Evolutionary conservation across 2,888 invertebrate species (phyloP), one percentile per base, ranked within the genome.

Genomic region (Athalia circularis): DNA sequence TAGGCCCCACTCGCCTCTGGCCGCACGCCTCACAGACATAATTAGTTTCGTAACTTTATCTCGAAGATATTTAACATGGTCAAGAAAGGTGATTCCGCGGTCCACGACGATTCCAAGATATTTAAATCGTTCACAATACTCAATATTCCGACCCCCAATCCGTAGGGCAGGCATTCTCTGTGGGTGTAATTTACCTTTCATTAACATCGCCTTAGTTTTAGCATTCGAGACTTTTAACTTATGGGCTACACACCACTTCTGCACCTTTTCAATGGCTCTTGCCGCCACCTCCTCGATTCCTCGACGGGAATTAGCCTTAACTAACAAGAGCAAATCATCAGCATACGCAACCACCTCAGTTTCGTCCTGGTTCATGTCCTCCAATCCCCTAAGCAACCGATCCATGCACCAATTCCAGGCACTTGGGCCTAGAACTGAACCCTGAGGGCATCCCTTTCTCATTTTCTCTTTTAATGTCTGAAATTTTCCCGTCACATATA

Each of bases 321-420:
- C 5, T 3, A 81, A 2, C 0, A 81, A 5, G 0, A 72, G 2
- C 1, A 80, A n/a, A 29, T 81, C 79, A 9, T 80, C 81, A 0
- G 81, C 81, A n/a, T 79, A 81, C 0, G 80, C 81, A 0, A 77
- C 57, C 57, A 43, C 29, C 43, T 62, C 62, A 4, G 9, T 13
- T 2, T 29, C 3, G 0, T 62, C 15, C 7, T 29, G 9, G 3
- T 29, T 11, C 13, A 92, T n/a, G n/a, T n/a, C n/a, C n/a, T 43
- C 43, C 1, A 62, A 5, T 1, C 2, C 0, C 3, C 11, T 62
- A 3, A 62, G 43, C 2, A 62, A 43, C 0, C 3, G 4, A 11
- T 62, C 62, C 62, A 62, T 62, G 7, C 15, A 29, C 29, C 15
- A 29, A 0, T 5, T 2, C 62, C 62, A 62, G 0, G 29, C 29